These are phyloP conservation scores for Homalodisca vitripennis DNA, from an alignment of 1,140 invertebrate genomes.

Conservation along the genomic window DNA sequence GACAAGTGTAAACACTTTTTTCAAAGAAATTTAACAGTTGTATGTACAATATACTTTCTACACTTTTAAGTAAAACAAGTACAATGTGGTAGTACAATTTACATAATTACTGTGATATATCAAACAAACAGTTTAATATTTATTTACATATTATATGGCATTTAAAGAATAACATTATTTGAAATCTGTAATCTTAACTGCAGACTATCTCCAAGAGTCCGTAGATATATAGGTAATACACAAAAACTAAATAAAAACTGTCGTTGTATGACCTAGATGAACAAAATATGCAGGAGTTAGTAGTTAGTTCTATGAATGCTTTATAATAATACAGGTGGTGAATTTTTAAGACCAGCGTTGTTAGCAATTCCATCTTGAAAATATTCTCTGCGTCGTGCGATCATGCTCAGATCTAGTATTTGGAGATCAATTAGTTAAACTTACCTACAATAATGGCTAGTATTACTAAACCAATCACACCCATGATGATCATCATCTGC, in stretches of 20 bases:
- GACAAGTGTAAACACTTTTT: conserved; percentile 17
- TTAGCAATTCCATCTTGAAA: conserved; percentile 16
- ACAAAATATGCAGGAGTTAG: neutral
- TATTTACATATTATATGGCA: conserved; percentile 15
- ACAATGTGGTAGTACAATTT: conserved; percentile 19
- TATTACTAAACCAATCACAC: conserved; percentile 76
- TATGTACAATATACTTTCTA: conserved; percentile 3
- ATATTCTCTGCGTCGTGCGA: conserved; percentile 2
- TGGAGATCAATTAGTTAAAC: conserved; percentile 40
- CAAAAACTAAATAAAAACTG: neutral
- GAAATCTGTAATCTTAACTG: neutral
- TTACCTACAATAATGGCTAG: conserved; percentile 82
- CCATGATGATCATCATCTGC: conserved; percentile 90
- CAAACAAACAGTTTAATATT: conserved; percentile 14
- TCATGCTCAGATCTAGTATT: conserved; percentile 3
- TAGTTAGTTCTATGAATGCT: neutral
- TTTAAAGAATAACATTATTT: neutral
- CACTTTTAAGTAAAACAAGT: conserved; percentile 1
- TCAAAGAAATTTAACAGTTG: conserved; percentile 7
- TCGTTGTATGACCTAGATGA: conserved; percentile 10
- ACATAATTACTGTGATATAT: conserved; percentile 19
- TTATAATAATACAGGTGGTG: neutral
- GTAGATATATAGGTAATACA: neutral
- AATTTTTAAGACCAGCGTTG: conserved; percentile 10
- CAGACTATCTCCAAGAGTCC: neutral